A percentile compares a stretch with the other conserved stretches of the same genome.
Conservation (phyloP, 1,140 invertebrate species). For the Drosophila repletoides region DNA sequence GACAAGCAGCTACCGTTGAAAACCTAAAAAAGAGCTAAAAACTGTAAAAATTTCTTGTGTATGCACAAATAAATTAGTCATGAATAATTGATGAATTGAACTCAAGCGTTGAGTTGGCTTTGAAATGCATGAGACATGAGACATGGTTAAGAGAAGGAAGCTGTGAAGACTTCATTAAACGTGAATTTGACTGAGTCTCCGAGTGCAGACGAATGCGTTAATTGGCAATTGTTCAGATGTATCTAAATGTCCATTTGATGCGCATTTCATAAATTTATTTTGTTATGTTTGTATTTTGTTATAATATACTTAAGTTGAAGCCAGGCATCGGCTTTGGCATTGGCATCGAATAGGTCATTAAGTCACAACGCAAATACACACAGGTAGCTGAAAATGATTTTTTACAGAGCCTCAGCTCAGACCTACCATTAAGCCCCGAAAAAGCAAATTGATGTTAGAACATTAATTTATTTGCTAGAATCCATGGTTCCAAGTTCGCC, state of each 20-base stretch:
- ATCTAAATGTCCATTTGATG: conserved; percentile 16
- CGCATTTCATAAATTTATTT: conserved; percentile 2
- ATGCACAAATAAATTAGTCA: conserved; percentile 56
- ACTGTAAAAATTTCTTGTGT: conserved; percentile 43
- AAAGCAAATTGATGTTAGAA: conserved; percentile 67
- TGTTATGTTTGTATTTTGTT: conserved; percentile 16
- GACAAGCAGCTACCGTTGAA: conserved; percentile 52
- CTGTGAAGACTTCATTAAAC: conserved; percentile 43
- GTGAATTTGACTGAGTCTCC: neutral
- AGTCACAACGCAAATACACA: conserved; percentile 46
- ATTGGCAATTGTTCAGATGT: conserved; percentile 37
- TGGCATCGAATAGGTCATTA: conserved; percentile 61
- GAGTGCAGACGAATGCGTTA: conserved; percentile 25
- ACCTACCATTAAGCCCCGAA: conserved; percentile 43
- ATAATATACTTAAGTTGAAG: conserved; percentile 56
- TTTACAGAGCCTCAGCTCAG: conserved; percentile 25
- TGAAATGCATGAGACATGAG: conserved; percentile 44
- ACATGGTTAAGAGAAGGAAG: conserved; percentile 20
- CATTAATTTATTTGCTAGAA: conserved; percentile 61
- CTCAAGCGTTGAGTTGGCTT: conserved; percentile 41
- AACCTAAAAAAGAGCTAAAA: conserved; percentile 6
- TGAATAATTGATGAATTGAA: conserved; percentile 77
- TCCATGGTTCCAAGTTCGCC: conserved; percentile 37
- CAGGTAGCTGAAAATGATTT: conserved; percentile 43
- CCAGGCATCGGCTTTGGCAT: too few species aligned